These are phyloP conservation scores for Pristionchus mayeri DNA, from an alignment of 2,888 invertebrate genomes.

Conservation along the genomic window DNA sequence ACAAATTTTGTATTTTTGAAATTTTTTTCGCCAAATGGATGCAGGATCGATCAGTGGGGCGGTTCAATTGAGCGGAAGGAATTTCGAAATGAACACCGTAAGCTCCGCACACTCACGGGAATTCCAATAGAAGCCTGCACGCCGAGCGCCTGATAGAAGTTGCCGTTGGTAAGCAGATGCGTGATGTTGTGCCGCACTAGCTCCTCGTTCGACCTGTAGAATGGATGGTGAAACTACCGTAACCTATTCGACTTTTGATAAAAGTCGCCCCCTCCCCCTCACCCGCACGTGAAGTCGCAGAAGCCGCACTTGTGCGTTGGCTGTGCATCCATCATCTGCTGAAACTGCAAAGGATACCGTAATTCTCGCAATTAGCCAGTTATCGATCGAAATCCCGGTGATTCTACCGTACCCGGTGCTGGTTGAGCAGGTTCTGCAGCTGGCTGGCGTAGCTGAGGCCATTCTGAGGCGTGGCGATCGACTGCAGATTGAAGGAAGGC, in stretches of 20 bases:
- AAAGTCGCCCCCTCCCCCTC: neutral
- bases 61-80: too few relatives aligned
- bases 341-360: constrained; percentile 42
- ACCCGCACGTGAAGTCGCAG: constrained; percentile 59
- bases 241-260: neutral
- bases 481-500: constrained; percentile 52
- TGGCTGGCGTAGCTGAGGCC: constrained; percentile 61
- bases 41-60: too few relatives aligned
- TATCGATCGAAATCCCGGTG: neutral
- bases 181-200: constrained; percentile 67
- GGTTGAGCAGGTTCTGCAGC: constrained; percentile 61
- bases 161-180: constrained; percentile 56
- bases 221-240: constrained; percentile 34
- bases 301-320: constrained; percentile 58
- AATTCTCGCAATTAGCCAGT: constrained; percentile 49
- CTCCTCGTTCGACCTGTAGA: constrained; percentile 60
- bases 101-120: constrained; percentile 13
- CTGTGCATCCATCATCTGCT: constrained; percentile 4
- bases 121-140: constrained; percentile 8
- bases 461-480: constrained; percentile 57
- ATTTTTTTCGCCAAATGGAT: too few relatives aligned
- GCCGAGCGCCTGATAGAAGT: constrained; percentile 6
- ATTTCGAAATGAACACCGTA: too few relatives aligned
- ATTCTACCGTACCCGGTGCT: constrained; percentile 53
- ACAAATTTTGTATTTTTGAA: too few relatives aligned